Conservation (phyloP, 2,113 vertebrate species). For the Gnathonemus longibarbis region DNA sequence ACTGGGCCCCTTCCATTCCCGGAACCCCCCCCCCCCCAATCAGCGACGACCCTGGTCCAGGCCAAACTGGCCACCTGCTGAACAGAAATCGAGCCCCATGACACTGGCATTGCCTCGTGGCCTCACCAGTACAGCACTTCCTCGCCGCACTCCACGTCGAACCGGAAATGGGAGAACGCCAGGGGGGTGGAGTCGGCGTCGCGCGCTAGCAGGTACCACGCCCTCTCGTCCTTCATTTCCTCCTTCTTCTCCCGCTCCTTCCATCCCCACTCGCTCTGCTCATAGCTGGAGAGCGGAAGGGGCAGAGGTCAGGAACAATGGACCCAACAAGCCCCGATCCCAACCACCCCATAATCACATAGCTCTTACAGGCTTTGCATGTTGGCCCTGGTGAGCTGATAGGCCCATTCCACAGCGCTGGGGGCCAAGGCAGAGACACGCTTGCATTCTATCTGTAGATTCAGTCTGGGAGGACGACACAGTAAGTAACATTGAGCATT, state of each 20-base stretch:
- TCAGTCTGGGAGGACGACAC: constrained; percentile 58
- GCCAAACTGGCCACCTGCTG: background rate
- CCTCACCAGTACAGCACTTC: constrained; percentile 89
- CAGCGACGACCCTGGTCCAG: background rate
- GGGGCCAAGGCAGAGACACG: constrained; percentile 72
- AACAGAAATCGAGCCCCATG: background rate
- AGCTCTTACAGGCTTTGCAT: constrained; percentile 86
- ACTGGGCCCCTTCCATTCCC: background rate
- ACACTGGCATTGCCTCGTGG: background rate
- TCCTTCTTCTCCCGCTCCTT: constrained; percentile 88
- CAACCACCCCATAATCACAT: background rate
- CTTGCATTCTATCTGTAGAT: constrained; percentile 85
- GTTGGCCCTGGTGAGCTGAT: constrained; percentile 86
- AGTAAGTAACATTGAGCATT: background rate
- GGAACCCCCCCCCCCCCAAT: background rate
- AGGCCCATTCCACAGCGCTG: constrained; percentile 84
- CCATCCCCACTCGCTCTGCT: constrained; percentile 95
- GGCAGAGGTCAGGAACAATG: constrained; percentile 9
- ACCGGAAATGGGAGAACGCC: constrained; percentile 89
- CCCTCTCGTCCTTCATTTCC: constrained; percentile 84
- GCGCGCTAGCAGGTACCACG: constrained; percentile 84
- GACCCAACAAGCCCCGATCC: background rate
- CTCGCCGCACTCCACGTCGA: constrained; percentile 86
- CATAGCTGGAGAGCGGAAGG: constrained; percentile 61
- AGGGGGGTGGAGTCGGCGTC: constrained; percentile 65